Percentiles rank a stretch among this genome's conserved stretches.
phyloP scores from a whole-genome alignment of 92 coral and sea anemone species.

The Phenganax marumi region DNA sequence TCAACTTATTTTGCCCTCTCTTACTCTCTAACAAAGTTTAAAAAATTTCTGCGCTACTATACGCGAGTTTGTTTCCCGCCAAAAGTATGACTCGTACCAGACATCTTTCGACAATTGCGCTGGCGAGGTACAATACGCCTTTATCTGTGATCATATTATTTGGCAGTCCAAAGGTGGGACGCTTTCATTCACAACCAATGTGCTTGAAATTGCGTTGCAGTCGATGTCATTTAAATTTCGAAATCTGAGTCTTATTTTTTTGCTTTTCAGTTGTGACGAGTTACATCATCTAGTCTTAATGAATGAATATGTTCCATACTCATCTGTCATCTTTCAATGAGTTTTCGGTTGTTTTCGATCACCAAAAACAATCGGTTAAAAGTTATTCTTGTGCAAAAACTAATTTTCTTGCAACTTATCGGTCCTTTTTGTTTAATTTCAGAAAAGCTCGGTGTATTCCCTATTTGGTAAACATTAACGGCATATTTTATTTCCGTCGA shows the following conservation, averaged over 20 bases:
- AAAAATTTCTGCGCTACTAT: not conserved
- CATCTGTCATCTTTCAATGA: too few species aligned
- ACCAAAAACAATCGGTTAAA: too few species aligned
- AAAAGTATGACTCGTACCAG: not conserved
- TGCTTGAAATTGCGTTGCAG: conserved; percentile 72
- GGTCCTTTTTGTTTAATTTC: too few species aligned
- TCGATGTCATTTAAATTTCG: conserved; percentile 68
- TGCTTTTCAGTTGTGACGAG: conserved; percentile 59
- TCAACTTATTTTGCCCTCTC: conserved; percentile 70
- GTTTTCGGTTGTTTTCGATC: too few species aligned
- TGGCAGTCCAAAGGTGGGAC: conserved; percentile 67
- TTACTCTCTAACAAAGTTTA: conserved; percentile 40
- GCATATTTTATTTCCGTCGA: too few species aligned
- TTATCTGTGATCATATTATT: conserved; percentile 63
- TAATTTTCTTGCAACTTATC: too few species aligned
- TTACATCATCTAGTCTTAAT: too few species aligned
- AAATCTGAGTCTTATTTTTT: conserved; percentile 75
- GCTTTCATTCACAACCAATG: conserved; percentile 55
- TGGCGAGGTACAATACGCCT: conserved; percentile 46
- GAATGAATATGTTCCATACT: too few species aligned
- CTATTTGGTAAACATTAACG: too few species aligned
- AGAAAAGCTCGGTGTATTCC: too few species aligned
- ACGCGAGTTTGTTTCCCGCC: conserved; percentile 24
- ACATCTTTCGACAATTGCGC: not conserved
- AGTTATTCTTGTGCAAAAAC: too few species aligned